phyloP scores from a whole-genome alignment of 2,113 vertebrate genomes.

The Menura novaehollandiae region DNA sequence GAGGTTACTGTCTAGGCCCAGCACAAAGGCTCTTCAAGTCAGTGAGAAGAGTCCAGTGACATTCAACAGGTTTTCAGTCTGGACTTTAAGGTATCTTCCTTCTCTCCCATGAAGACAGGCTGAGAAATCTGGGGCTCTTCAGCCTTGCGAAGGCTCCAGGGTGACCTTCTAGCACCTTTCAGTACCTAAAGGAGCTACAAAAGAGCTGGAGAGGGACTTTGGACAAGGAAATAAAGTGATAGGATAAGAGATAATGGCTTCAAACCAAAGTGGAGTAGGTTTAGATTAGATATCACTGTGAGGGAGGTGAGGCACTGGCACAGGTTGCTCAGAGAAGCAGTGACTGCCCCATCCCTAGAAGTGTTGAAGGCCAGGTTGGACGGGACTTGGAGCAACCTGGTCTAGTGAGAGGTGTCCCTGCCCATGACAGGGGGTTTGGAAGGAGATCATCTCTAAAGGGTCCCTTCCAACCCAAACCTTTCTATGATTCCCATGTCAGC shows the following conservation, averaged over 20 bases:
- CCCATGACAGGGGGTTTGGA: neutral
- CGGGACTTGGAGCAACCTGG: neutral
- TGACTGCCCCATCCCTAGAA: neutral
- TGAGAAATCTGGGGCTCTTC: neutral
- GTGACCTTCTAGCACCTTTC: neutral
- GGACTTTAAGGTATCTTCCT: neutral
- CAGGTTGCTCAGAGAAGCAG: neutral
- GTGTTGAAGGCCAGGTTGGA: neutral
- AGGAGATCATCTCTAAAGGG: neutral
- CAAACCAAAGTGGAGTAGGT: neutral
- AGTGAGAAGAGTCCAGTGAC: neutral
- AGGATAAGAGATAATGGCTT: neutral
- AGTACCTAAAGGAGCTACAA: neutral
- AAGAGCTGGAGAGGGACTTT: neutral
- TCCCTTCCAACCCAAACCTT: neutral
- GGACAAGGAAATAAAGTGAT: neutral
- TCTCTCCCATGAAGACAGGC: neutral
- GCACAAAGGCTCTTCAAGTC: neutral
- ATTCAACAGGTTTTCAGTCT: neutral
- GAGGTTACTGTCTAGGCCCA: neutral
- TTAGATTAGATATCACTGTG: neutral
- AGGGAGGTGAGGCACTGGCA: neutral
- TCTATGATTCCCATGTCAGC: neutral
- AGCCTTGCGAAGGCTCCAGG: neutral
- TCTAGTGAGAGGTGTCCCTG: neutral